These are phyloP conservation scores for Drosophila guanche DNA, from an alignment of 1,140 invertebrate genomes.

Conservation along the genomic window DNA sequence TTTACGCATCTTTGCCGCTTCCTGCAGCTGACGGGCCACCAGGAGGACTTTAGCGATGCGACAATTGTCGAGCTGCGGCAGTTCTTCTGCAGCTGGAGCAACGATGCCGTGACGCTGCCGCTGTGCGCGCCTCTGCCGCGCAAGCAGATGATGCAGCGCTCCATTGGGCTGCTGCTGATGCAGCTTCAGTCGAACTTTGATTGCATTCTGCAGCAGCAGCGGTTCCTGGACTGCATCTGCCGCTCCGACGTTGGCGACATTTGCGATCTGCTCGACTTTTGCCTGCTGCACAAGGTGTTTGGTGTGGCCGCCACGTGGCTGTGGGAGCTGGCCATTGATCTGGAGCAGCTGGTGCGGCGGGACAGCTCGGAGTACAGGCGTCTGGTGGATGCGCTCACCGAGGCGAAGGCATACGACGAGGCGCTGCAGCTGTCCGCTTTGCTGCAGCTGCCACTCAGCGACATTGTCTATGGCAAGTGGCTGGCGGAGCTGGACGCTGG, in stretches of 20 bases:
- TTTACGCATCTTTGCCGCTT: slow-evolving; percentile 69
- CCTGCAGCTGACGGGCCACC: slow-evolving; percentile 58
- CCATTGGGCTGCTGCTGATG: slow-evolving; percentile 55
- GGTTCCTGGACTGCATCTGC: slow-evolving; percentile 72
- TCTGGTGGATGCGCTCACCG: slow-evolving; percentile 57
- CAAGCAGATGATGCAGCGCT: slow-evolving; percentile 67
- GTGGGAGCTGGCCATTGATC: slow-evolving; percentile 43
- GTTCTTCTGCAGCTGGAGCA: slow-evolving; percentile 73
- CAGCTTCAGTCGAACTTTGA: slow-evolving; percentile 74
- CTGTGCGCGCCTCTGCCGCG: slow-evolving; percentile 45
- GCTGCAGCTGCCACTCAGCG: slow-evolving; percentile 68
- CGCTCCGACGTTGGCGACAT: slow-evolving; percentile 77
- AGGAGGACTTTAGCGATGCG: slow-evolving; percentile 64
- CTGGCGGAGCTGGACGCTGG: slow-evolving; percentile 56
- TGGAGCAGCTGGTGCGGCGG: slow-evolving; percentile 56
- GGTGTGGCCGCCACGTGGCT: slow-evolving; percentile 61
- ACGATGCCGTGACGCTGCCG: slow-evolving; percentile 61
- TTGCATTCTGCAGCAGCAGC: slow-evolving; percentile 64
- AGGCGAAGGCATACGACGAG: slow-evolving; percentile 66
- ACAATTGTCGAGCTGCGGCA: slow-evolving; percentile 67
- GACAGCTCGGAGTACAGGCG: slow-evolving; percentile 62
- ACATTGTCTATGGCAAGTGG: slow-evolving; percentile 81
- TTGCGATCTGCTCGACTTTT: slow-evolving; percentile 74
- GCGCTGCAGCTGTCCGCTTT: slow-evolving; percentile 72
- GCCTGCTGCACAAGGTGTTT: slow-evolving; percentile 67